Evolutionary conservation across 2,888 invertebrate genomes (phyloP), one percentile per base, ranked within the genome.

Genomic region (Agelastica alni): DNA sequence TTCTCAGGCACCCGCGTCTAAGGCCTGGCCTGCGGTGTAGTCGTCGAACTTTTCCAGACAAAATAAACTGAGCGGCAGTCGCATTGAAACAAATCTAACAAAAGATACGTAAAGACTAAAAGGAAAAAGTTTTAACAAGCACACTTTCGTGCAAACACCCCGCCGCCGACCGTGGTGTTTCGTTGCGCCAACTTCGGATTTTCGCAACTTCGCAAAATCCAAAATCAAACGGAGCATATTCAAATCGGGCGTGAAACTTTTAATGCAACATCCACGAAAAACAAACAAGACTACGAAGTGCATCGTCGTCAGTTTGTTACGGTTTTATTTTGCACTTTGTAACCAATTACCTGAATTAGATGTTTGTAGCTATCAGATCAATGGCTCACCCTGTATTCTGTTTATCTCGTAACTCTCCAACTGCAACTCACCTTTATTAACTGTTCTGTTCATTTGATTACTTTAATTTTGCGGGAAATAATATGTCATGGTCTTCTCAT

Each of bases 91-190:
- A 47, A 47, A 47, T 47, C 36, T 39, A 56, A 56, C 56, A 51
- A 56, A n/a, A 56, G 56, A 59, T 51, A 53, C 34, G 43, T 39
- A 51, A 46, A 22, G 51, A 48, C 53, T 51, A 53, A 56, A 56
- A 59, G 59, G 53, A 56, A 47, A 56, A 59, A 59, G 56, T 59
- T 59, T 54, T 51, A 51, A 56, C 56, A 49, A 59, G 59, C 54
- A 48, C 49, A 51, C 51, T 58, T 39, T 39, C n/a, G 30, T 39
- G 47, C 39, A 47, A 47, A 36, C 16, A 30, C 47, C 47, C 39
- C 9, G 18, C 18, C 30, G 28, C 14, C 39, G 37, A 28, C 39
- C 13, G 17, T 47, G n/a, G 37, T 30, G 37, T 34, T 34, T 34
- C 34, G 39, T n/a, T 30, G 47, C 4, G 17, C 10, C 17, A 44